A percentile compares a stretch with the other conserved stretches of the same genome.
phyloP scores from a whole-genome alignment of 2,113 vertebrate species.

The Sclerurus mexicanus region DNA sequence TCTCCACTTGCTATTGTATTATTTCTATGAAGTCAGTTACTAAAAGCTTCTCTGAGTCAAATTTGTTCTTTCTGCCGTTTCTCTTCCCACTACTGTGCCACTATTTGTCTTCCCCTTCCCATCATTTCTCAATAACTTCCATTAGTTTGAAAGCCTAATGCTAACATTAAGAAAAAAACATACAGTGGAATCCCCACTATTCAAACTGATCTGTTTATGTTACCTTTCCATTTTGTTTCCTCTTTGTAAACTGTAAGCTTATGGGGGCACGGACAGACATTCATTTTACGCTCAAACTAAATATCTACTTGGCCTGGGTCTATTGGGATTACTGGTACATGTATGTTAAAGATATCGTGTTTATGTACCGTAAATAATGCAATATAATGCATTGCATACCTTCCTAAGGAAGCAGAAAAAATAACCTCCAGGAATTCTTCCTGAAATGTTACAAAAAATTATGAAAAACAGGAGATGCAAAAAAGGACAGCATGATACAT shows the following conservation, averaged over 20 bases:
- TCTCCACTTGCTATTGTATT: neutral
- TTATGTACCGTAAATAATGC: neutral
- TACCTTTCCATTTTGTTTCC: neutral
- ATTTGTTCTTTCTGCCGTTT: neutral
- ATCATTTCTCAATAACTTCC: neutral
- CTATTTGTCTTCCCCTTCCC: neutral
- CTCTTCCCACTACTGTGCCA: neutral
- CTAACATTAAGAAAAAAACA: neutral
- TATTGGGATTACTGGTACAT: neutral
- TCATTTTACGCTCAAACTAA: neutral
- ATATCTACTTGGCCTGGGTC: neutral
- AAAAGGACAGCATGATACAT: neutral
- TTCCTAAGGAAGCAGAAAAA: neutral
- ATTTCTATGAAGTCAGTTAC: neutral
- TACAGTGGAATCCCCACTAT: neutral
- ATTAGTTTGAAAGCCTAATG: neutral
- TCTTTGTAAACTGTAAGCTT: neutral
- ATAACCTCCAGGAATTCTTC: neutral
- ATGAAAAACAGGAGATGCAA: neutral
- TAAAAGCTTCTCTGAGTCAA: constrained; percentile 5
- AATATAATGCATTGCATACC: neutral
- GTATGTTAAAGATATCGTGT: neutral
- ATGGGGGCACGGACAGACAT: neutral
- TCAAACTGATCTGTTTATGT: neutral
- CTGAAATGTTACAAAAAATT: neutral